Percentiles rank a stretch among this genome's conserved stretches.
phyloP scores from a whole-genome alignment of 2,113 vertebrate genomes.

The Ochotona curzoniae region DNA sequence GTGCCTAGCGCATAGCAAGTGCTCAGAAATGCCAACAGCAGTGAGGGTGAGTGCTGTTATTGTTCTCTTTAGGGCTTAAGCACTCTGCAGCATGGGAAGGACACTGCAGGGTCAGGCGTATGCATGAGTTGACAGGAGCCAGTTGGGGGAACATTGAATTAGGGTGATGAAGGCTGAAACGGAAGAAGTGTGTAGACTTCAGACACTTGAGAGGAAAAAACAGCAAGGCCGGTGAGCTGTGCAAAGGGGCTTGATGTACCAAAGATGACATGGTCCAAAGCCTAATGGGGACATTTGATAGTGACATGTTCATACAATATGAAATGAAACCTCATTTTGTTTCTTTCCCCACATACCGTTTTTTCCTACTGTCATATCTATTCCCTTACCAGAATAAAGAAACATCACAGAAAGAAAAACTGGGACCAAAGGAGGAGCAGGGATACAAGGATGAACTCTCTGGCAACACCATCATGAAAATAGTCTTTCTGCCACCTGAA shows the following conservation, averaged over 20 bases:
- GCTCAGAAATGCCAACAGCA: not conserved
- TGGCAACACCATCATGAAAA: not conserved
- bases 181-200: not conserved
- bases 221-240: not conserved
- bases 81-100: not conserved
- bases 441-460: not conserved
- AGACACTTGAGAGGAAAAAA: not conserved
- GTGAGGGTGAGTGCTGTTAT: not conserved
- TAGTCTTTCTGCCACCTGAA: not conserved
- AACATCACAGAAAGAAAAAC: conserved; percentile 16
- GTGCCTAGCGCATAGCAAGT: not conserved
- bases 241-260: not conserved
- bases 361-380: not conserved
- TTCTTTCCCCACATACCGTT: not conserved
- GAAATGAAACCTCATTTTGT: not conserved
- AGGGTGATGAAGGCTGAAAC: not conserved
- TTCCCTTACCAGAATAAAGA: conserved; percentile 29
- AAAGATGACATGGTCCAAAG: not conserved
- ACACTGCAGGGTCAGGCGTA: not conserved
- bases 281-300: not conserved
- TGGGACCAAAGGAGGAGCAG: not conserved
- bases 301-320: no score
- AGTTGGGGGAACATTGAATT: not conserved
- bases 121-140: not conserved
- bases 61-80: not conserved